Base-by-base conservation (phyloP, 2,113 vertebrate species). In the Seriola quinqueradiata region DNA sequence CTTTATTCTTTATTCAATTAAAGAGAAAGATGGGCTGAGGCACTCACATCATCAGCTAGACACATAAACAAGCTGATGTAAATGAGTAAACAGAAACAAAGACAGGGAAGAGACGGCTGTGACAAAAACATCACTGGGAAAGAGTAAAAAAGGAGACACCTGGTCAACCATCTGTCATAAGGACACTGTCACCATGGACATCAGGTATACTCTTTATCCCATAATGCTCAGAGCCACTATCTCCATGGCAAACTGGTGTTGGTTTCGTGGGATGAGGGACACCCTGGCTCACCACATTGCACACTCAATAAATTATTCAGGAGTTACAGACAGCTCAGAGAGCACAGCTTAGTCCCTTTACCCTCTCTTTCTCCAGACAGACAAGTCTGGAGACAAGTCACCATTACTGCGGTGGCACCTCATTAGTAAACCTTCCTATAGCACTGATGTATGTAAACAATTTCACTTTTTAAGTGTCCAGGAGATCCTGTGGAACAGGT, bases 241-340 rank as follows among this genome's bases (percentile, higher is more conserved):
- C 77, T 76, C 71, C 79, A 68, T 82, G 72, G 75, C 72, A 88
- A 90, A 77, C 32, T 60, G 71, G 84, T 92, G 79, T 93, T 89
- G 89, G 87, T 89, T 93, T 92, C 75, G 46, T 60, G 57, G 58
- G 75, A 87, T 23, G 8, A 61, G 81, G 80, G 73, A 90, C 83
- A 82, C 61, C 83, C 69, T 57, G 82, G 83, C 77, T 83, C 67
- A 73, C 75, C 75, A 82, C 54, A 82, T 14, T 84, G 82, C 71
- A 83, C 40, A 75, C 57, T 74, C 75, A 69, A 60, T 94, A 36
- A 94, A 94, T 93, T 92, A 95, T 95, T 91, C 55, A 95, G 77
- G 42, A 70, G 80, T 48, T 71, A 79, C 25, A 36, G 79, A 87
- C 78, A 86, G 88, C 77, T 83, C 57, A 68, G 23, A 59, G 81